Evolutionary conservation across 1,140 invertebrate genomes (phyloP), one percentile per base, ranked within the genome.

Genomic region (Watersipora subatra): DNA sequence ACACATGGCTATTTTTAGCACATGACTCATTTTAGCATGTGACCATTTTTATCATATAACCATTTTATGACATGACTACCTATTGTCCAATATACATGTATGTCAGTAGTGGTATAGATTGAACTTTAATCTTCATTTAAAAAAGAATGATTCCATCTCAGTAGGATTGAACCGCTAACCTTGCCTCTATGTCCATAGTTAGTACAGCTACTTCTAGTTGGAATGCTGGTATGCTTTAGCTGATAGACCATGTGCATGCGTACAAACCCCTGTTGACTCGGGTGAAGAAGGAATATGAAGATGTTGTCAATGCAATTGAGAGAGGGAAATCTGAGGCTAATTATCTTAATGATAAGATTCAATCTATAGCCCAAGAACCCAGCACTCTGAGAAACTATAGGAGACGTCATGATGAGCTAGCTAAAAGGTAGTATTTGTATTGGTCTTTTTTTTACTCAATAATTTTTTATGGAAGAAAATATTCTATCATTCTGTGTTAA

Each of bases 261-360:
- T 80, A 80, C 64, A 75, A 75, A 61, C 72, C 72, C 28, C 46
- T 80, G 17, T 67, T 80, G 20, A 76, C 73, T 20, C 57, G 66
- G 0, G 76, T 80, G 26, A 78, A 79, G 63, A 75, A 73, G 62
- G 76, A 78, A 64, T 80, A 80, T 73, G 78, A 80, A 67, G 73
- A 73, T 57, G 75, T 73, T 15, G 78, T 80, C 66, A 76, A 76
- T 20, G 69, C 72, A 15, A 78, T 79, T 30, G 69, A 69, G 55
- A 73, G 69, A 58, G 76, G 72, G 1, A 72, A 78, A 57, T 68
- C 70, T 61, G 74, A 78, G 63, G 73, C 73, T 26, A 68, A 66
- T 22, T 77, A 73, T 68, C 62, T 79, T 29, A 71, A 73, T 69
- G 75, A 71, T 1, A 77, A 78, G 72, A 64, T 79, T 1, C 76